Percentiles rank a stretch among this genome's conserved stretches.
phyloP scores from a whole-genome alignment of 2,888 invertebrate species.

The Toxonevra muliebris region DNA sequence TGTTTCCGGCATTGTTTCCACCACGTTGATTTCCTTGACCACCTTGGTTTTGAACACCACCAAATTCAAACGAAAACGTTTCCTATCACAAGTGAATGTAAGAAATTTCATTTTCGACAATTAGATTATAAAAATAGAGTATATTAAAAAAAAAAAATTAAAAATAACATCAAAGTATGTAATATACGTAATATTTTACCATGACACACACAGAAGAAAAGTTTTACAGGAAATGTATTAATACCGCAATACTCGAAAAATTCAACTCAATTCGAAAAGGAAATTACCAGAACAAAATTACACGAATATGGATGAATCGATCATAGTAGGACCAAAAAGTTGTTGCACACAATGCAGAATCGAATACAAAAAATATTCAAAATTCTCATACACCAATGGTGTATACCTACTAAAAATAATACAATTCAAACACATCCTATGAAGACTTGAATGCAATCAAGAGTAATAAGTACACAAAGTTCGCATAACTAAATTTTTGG shows the following conservation, averaged over 20 bases:
- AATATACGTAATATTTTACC: background rate
- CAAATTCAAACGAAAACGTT: constrained; percentile 63
- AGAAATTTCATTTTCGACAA: constrained; percentile 39
- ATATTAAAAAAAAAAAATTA: constrained; percentile 10
- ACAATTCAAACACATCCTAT: too few species aligned
- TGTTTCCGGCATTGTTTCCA: constrained; percentile 48
- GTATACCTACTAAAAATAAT: too few species aligned
- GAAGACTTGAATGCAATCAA: too few species aligned
- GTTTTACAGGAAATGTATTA: constrained; percentile 39
- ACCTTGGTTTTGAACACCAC: constrained; percentile 63
- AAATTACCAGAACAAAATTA: constrained; percentile 28
- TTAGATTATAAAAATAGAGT: constrained; percentile 22
- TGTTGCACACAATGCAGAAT: too few species aligned
- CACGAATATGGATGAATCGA: background rate
- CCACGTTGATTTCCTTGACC: constrained; percentile 60
- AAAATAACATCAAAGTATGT: constrained; percentile 5
- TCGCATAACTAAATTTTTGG: too few species aligned
- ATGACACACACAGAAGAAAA: background rate
- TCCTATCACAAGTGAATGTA: constrained; percentile 53
- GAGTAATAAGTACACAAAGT: too few species aligned
- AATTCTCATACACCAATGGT: too few species aligned
- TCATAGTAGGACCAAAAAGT: too few species aligned
- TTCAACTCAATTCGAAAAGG: constrained; percentile 43
- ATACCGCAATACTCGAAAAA: constrained; percentile 44
- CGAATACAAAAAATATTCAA: too few species aligned